Conservation (phyloP, 2,888 invertebrate species). For the Melinaea marsaeus region DNA sequence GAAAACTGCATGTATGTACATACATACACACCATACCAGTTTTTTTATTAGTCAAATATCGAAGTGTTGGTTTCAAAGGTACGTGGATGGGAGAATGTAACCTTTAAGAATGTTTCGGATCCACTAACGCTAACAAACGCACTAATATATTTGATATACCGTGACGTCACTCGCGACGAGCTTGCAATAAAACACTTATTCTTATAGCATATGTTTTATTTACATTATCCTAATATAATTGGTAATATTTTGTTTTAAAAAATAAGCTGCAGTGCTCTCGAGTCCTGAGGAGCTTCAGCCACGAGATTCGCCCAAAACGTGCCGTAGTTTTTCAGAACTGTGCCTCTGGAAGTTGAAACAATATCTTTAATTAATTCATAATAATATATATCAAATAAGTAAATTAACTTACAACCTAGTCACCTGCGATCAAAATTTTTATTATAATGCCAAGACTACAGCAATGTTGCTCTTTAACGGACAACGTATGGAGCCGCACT, state of each 20-base stretch:
- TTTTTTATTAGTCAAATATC: no score
- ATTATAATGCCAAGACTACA: no score
- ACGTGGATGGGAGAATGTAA: no score
- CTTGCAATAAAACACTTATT: constrained; percentile 29
- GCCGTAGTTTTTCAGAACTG: constrained; percentile 84
- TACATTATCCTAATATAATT: constrained; percentile 6
- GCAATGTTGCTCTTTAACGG: no score
- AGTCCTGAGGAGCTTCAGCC: constrained; percentile 73
- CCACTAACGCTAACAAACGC: background rate
- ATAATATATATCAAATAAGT: constrained; percentile 13
- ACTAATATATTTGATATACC: constrained; percentile 9
- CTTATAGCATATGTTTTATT: constrained; percentile 26
- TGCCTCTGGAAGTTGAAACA: constrained; percentile 79
- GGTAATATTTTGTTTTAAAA: constrained; percentile 40
- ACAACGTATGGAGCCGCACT: no score
- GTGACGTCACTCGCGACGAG: background rate
- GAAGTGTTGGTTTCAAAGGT: no score
- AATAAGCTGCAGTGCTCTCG: constrained; percentile 56
- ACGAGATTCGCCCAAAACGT: constrained; percentile 86
- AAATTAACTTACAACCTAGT: background rate
- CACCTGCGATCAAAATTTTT: no score
- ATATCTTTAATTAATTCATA: background rate
- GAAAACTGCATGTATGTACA: no score
- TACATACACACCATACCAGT: no score
- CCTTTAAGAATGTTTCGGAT: background rate